Evolutionary conservation across 2,888 invertebrate species (phyloP), one percentile per base, ranked within the genome.

Genomic region (Dorcus parallelipipedus): DNA sequence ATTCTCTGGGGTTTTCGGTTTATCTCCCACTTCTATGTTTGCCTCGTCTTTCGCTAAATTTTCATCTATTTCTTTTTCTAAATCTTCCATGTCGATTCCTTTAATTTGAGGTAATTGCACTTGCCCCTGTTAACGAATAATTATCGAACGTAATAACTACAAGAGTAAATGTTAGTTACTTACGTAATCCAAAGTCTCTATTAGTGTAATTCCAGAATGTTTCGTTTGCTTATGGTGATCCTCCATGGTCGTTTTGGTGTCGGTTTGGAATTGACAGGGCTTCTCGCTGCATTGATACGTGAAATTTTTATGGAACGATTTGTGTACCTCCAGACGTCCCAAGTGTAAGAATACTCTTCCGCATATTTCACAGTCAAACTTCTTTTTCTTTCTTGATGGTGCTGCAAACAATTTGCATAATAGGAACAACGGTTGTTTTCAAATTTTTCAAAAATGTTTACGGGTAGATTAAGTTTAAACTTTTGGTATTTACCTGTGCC

Each of bases 231-330:
- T 76, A 71, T 88, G 87, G 75, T 90, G 89, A 10, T 80, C 69
- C 17, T 76, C 76, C 64, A 87, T 80, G 50, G 73, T 75, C 3
- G 82, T 76, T 59, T 83, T 79, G 2, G 80, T 81, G 8, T 78
- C 71, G 71, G 83, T 65, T 59, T 65, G 59, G 45, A 70, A 53
- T 9, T 50, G 33, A 64, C 76, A 76, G 10, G 64, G 62, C 6
- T 56, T 45, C 10, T 57, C 62, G 48, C 60, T 73, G 73, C 89
- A 89, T 67, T 83, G 83, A 72, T 84, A 87, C 52, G 79, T 77
- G 10, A 85, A 81, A 10, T 82, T 82, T 58, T 85, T 85, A 73
- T 89, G 89, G 50, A 80, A 80, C 47, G 83, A 81, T 56, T 84
- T 79, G 70, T 87, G 86, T 3, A 83, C 54, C 61, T 76, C 76